phyloP scores from a whole-genome alignment of 2,888 invertebrate species.

The Glaucopsyche alexis region DNA sequence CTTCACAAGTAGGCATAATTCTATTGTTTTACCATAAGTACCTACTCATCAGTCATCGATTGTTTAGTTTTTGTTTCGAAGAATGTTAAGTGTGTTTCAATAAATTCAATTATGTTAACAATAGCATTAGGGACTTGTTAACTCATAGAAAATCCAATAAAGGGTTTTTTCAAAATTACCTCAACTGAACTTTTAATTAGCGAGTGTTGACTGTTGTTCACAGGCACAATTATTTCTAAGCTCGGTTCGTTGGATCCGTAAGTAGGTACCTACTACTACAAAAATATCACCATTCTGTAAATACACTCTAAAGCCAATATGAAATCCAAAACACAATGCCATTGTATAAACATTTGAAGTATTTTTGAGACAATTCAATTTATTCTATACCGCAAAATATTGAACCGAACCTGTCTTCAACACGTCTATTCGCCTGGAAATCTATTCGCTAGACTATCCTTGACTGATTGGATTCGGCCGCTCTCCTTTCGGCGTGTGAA shows the following conservation, averaged over 20 bases:
- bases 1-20: constrained; percentile 16
- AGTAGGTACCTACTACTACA: not conserved
- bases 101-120: constrained; percentile 10
- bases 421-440: constrained; percentile 45
- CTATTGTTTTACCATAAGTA: constrained; percentile 24
- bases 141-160: not conserved
- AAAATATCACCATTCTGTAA: too few species aligned
- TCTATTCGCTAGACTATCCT: constrained; percentile 60
- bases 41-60: not conserved
- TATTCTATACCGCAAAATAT: not conserved
- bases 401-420: constrained; percentile 20
- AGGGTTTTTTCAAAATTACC: not conserved
- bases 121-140: constrained; percentile 6
- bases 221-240: not conserved
- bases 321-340: not conserved
- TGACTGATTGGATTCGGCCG: constrained; percentile 68
- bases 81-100: not conserved
- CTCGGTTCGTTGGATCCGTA: not conserved
- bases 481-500: constrained; percentile 66
- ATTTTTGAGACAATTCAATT: constrained; percentile 18
- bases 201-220: not conserved
- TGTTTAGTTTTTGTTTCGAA: constrained; percentile 23
- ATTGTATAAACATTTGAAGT: not conserved
- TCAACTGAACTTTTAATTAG: constrained; percentile 1
- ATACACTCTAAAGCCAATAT: not conserved